Percentiles rank a stretch among this genome's conserved stretches.
Conservation (phyloP, 2,113 vertebrate genomes). For the Tringa solitaria region DNA sequence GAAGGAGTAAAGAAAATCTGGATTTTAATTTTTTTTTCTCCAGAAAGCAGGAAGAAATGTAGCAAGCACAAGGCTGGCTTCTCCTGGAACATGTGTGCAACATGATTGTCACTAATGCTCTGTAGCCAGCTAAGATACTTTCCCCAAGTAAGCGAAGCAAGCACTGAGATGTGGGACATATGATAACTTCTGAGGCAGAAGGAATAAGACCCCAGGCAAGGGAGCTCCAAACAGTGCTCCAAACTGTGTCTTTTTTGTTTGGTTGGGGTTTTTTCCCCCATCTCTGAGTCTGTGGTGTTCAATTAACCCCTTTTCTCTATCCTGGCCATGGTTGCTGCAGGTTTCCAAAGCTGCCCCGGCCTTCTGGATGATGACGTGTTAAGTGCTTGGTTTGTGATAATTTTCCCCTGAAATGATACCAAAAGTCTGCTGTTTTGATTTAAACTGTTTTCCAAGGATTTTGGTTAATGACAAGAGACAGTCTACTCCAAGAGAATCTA, state of each 20-base stretch:
- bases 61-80: not conserved
- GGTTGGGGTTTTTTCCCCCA: not conserved
- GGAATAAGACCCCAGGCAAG: slow-evolving; percentile 26
- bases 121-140: not conserved
- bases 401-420: slow-evolving; percentile 39
- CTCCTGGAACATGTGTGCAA: not conserved
- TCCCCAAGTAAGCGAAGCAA: not conserved
- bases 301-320: slow-evolving; percentile 7
- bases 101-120: not conserved
- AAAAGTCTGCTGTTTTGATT: slow-evolving; percentile 34
- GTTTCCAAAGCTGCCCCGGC: not conserved
- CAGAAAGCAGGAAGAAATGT: not conserved
- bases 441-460: slow-evolving; percentile 30
- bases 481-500: slow-evolving; percentile 54
- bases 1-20: slow-evolving; percentile 6
- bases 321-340: not conserved
- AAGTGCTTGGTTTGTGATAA: not conserved
- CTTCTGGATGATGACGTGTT: not conserved
- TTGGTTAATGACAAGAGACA: slow-evolving; percentile 23
- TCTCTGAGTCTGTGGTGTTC: not conserved
- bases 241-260: not conserved
- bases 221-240: not conserved
- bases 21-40: not conserved
- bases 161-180: not conserved
- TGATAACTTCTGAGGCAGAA: slow-evolving; percentile 39